phyloP scores from a whole-genome alignment of 1,140 invertebrate genomes.

The Formica selysi region DNA sequence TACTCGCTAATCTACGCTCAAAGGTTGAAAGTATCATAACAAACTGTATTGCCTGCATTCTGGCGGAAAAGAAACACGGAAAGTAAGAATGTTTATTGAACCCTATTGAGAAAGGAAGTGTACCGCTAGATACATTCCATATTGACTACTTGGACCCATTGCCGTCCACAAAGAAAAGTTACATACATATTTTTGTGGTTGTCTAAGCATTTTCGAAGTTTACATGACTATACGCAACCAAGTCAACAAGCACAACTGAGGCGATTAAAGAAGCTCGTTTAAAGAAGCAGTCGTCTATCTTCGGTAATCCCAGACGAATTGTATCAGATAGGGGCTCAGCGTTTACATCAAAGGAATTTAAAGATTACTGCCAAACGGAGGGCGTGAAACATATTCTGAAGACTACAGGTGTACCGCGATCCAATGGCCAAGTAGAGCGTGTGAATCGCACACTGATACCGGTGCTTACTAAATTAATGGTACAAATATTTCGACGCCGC shows the following conservation, averaged over 20 bases:
- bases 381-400: neutral
- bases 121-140: too few relatives aligned
- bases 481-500: neutral
- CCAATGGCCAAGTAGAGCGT: neutral
- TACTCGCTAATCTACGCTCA: too few relatives aligned
- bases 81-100: too few relatives aligned
- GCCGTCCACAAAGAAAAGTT: slow-evolving; percentile 31
- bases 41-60: too few relatives aligned
- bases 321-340: neutral
- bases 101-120: too few relatives aligned
- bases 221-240: neutral
- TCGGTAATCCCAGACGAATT: slow-evolving; percentile 1
- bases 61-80: too few relatives aligned
- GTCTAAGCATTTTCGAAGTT: neutral
- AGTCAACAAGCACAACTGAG: neutral
- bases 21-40: too few relatives aligned
- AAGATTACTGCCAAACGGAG: neutral
- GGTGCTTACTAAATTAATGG: neutral
- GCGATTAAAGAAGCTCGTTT: neutral
- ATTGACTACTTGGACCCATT: too few relatives aligned
- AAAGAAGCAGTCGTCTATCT: neutral
- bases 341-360: neutral
- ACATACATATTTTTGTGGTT: slow-evolving; percentile 15
- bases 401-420: neutral
- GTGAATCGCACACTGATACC: neutral